These are phyloP conservation scores for Lophius piscatorius DNA, from an alignment of 2,113 vertebrate genomes.

Conservation along the genomic window DNA sequence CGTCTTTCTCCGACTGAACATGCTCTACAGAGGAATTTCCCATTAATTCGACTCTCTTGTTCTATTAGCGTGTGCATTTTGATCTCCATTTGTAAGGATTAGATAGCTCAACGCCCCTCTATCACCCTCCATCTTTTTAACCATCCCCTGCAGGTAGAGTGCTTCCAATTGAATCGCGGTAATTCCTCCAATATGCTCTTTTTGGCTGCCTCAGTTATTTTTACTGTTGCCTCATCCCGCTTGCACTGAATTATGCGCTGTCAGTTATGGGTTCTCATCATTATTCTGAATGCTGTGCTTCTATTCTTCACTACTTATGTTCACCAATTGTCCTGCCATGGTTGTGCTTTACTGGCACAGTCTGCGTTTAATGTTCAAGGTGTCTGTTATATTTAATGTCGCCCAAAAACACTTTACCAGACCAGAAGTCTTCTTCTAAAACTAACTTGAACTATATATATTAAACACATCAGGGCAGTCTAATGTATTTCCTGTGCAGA, in stretches of 20 bases:
- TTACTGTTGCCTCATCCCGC: background rate
- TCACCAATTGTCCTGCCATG: background rate
- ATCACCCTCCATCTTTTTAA: background rate
- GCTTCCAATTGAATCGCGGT: background rate
- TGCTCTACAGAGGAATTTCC: background rate
- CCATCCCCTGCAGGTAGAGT: background rate
- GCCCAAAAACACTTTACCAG: too few species aligned
- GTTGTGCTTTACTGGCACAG: too few species aligned
- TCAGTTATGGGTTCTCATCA: background rate
- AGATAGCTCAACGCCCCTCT: background rate
- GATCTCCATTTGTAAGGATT: background rate
- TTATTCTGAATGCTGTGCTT: background rate
- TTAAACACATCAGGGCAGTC: too few species aligned
- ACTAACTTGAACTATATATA: too few species aligned
- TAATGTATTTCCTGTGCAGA: too few species aligned
- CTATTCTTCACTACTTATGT: constrained; percentile 3
- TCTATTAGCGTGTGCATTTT: background rate
- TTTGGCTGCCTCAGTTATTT: background rate
- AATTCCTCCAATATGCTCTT: background rate
- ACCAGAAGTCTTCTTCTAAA: too few species aligned
- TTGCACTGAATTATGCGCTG: background rate
- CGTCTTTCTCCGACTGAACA: background rate
- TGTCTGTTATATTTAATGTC: too few species aligned
- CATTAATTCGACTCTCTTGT: background rate
- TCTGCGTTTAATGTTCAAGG: too few species aligned